phyloP scores from a whole-genome alignment of 2,797 vertebrate genomes.

The Anguilla pacifica region DNA sequence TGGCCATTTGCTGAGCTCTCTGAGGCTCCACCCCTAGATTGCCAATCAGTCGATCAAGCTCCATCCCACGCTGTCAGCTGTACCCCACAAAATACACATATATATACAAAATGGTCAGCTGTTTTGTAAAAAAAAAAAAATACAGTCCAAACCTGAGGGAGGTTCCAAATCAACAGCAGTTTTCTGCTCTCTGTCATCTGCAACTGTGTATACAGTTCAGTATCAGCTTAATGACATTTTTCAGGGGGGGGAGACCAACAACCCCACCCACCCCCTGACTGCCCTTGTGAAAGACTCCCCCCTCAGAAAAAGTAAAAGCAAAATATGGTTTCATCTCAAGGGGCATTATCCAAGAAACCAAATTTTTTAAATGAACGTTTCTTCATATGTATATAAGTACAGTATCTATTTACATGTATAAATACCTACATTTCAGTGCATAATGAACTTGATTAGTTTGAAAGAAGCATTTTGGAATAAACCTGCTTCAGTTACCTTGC shows the following conservation, averaged over 20 bases:
- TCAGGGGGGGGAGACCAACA: background rate
- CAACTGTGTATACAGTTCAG: too few species aligned
- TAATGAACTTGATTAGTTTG: constrained; percentile 12
- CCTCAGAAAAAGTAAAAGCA: background rate
- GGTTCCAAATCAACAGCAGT: background rate
- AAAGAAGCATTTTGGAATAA: constrained; percentile 17
- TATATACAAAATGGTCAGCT: background rate
- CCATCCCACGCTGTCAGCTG: background rate
- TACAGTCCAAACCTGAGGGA: background rate
- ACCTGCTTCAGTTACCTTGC: background rate
- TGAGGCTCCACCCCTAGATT: background rate
- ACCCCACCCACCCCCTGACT: background rate
- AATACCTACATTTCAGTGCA: background rate
- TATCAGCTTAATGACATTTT: background rate
- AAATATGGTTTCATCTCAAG: background rate
- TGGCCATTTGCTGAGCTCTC: background rate
- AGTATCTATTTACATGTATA: constrained; percentile 10
- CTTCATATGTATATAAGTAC: background rate
- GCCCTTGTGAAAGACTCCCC: background rate
- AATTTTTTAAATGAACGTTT: background rate
- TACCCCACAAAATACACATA: background rate
- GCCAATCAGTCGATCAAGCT: background rate
- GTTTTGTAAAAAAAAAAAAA: background rate
- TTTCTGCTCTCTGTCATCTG: background rate
- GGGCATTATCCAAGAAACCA: background rate